These are phyloP conservation scores for Rhinichthys klamathensis DNA, from an alignment of 2,113 vertebrate species.

Conservation along the genomic window DNA sequence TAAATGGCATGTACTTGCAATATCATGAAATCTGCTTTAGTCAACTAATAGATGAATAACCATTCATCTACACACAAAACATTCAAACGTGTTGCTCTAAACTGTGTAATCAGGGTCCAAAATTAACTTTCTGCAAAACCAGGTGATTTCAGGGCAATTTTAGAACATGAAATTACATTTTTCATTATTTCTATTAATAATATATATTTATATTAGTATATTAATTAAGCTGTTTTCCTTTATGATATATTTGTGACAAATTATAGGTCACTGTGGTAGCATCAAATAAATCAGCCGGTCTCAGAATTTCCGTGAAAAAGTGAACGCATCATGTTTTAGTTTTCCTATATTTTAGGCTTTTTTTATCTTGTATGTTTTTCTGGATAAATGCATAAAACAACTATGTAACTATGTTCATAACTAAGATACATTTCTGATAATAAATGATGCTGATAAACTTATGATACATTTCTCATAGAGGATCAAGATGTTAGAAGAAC, in stretches of 20 bases:
- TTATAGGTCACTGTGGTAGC: neutral
- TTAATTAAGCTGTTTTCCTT: too few relatives aligned
- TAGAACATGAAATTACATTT: neutral
- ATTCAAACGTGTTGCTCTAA: neutral
- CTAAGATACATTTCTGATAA: neutral
- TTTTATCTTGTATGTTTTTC: neutral
- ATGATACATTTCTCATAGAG: too few relatives aligned
- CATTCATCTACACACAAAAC: conserved; percentile 2
- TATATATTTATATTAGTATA: neutral
- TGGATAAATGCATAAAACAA: neutral
- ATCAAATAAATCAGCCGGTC: neutral
- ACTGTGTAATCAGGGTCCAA: conserved; percentile 2
- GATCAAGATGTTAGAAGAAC: too few relatives aligned
- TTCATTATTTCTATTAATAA: neutral
- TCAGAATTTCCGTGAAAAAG: too few relatives aligned
- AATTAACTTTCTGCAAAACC: neutral
- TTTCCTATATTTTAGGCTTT: neutral
- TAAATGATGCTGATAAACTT: neutral
- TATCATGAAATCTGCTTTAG: neutral
- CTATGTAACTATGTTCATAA: neutral
- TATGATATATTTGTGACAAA: neutral
- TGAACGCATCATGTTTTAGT: neutral
- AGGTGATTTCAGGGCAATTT: neutral
- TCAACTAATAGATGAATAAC: neutral
- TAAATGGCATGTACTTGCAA: neutral